Percentiles rank a stretch among this genome's conserved stretches.
These are phyloP conservation scores for Gonatopus flavifemur DNA, from an alignment of 1,140 invertebrate species.

Conservation along the genomic window DNA sequence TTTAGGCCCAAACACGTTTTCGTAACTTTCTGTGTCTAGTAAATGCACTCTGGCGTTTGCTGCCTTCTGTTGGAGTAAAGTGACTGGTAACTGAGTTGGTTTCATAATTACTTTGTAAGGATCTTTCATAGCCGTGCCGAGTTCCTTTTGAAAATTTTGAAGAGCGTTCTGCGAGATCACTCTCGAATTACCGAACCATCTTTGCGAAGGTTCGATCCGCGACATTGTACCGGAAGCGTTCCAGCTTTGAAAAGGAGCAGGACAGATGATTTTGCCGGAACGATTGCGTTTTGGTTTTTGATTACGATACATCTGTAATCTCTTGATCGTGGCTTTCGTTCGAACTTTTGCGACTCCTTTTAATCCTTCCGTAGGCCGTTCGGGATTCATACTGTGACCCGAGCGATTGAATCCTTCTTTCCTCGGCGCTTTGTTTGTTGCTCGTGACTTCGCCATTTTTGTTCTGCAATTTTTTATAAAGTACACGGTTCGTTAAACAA, in stretches of 20 bases:
- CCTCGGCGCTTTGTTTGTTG: slow-evolving; percentile 67
- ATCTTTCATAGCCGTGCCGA: slow-evolving; percentile 91
- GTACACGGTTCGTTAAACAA: no score
- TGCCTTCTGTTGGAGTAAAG: slow-evolving; percentile 90
- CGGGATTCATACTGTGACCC: slow-evolving; percentile 87
- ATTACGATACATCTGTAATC: slow-evolving; percentile 97
- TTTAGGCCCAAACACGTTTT: slow-evolving; percentile 93
- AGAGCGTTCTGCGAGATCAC: slow-evolving; percentile 92
- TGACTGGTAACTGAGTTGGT: slow-evolving; percentile 91
- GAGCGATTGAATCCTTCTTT: slow-evolving; percentile 78
- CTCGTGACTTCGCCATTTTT: slow-evolving; percentile 74
- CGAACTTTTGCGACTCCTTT: slow-evolving; percentile 84
- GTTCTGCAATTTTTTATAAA: no score
- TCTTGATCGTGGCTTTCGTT: slow-evolving; percentile 91
- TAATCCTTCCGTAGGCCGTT: slow-evolving; percentile 72
- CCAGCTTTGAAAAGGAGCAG: slow-evolving; percentile 93
- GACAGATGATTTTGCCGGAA: slow-evolving; percentile 87
- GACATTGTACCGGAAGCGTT: slow-evolving; percentile 88
- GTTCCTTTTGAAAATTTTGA: slow-evolving; percentile 96
- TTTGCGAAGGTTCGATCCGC: slow-evolving; percentile 93
- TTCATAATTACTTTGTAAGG: slow-evolving; percentile 98
- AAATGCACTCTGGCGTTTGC: slow-evolving; percentile 91
- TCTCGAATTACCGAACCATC: slow-evolving; percentile 95
- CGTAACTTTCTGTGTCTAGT: slow-evolving; percentile 92
- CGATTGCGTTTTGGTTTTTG: slow-evolving; percentile 92